Percentiles rank a stretch among this genome's conserved stretches.
These are phyloP conservation scores for Archips crataeganus DNA, from an alignment of 2,888 invertebrate species.

Conservation along the genomic window DNA sequence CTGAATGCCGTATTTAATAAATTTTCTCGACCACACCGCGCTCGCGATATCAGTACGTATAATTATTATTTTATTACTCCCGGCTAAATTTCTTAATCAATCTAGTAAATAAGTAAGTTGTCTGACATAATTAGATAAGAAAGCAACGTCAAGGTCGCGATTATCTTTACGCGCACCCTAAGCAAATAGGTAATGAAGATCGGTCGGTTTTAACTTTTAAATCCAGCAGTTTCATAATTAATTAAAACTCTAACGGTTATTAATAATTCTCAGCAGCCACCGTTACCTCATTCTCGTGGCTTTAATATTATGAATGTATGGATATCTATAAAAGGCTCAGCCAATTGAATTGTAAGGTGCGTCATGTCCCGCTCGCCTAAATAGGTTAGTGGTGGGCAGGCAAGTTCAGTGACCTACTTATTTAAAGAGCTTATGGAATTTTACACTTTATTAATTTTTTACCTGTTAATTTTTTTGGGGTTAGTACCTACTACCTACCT, in stretches of 20 bases:
- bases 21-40: conserved; percentile 52
- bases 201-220: not conserved
- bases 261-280: not conserved
- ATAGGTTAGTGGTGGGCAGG: conserved; percentile 30
- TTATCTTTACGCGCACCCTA: conserved; percentile 45
- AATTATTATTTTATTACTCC: conserved; percentile 52
- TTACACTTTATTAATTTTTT: conserved; percentile 22
- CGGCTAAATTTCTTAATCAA: conserved; percentile 54
- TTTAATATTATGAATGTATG: not conserved
- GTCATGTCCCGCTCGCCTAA: conserved; percentile 35
- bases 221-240: not conserved
- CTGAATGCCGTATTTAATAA: conserved; percentile 56
- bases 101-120: conserved; percentile 46
- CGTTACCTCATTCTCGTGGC: not conserved
- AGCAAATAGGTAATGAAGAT: not conserved
- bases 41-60: conserved; percentile 61
- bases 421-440: conserved; percentile 20
- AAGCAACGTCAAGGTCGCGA: conserved; percentile 45
- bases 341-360: conserved; percentile 17
- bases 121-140: conserved; percentile 55
- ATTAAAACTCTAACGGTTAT: not conserved
- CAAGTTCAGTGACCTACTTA: conserved; percentile 43
- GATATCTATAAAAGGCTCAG: conserved; percentile 23
- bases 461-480: not conserved
- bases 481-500: too few species aligned